A percentile compares a stretch with the other conserved stretches of the same genome.
phyloP scores from a whole-genome alignment of 2,888 invertebrate species.

The Rhaphigaster nebulosa region DNA sequence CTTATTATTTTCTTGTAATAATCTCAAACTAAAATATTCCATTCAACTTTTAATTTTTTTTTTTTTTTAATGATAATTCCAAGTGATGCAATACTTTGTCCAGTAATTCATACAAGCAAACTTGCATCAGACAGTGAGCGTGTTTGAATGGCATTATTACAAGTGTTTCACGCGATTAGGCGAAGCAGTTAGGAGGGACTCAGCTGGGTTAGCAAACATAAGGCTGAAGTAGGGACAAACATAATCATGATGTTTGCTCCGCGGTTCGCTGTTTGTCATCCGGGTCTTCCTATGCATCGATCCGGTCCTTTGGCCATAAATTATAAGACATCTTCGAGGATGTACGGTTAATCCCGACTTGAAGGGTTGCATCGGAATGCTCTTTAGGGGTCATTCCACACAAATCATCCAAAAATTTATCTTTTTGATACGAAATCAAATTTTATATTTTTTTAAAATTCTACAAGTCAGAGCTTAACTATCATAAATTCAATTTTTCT shows the following conservation, averaged over 20 bases:
- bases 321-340: background rate
- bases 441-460: too few relatives aligned
- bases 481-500: too few relatives aligned
- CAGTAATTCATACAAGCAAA: background rate
- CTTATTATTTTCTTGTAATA: too few relatives aligned
- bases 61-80: too few relatives aligned
- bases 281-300: background rate
- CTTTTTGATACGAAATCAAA: too few relatives aligned
- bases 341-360: background rate
- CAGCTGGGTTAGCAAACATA: background rate
- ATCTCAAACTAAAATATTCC: too few relatives aligned
- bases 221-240: constrained; percentile 18
- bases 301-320: background rate
- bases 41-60: too few relatives aligned
- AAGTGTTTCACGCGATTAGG: background rate
- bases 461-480: too few relatives aligned
- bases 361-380: background rate
- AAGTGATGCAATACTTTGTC: too few relatives aligned
- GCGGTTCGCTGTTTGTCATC: constrained; percentile 23
- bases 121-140: background rate
- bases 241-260: constrained; percentile 36
- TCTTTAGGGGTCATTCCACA: too few relatives aligned
- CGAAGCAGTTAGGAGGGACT: background rate
- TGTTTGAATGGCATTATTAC: background rate
- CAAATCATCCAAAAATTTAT: too few relatives aligned